Evolutionary conservation across 2,888 invertebrate genomes (phyloP), one percentile per base, ranked within the genome.

Genomic region (Cosmia pyralina): DNA sequence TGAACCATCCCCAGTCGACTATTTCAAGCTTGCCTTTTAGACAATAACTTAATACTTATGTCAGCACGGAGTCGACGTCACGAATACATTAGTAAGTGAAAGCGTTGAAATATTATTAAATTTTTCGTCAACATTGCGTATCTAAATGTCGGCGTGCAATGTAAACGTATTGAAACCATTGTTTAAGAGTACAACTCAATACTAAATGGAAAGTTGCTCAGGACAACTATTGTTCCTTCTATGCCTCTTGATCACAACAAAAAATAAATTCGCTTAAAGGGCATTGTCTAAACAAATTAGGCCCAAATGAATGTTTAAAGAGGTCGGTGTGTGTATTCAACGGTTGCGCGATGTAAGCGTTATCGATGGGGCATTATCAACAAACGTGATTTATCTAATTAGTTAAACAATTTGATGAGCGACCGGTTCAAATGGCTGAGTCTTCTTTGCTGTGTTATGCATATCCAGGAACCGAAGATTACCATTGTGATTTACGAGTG

Each of bases 261-360:
- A 85, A 87, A 87, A 83, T 83, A 85, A 80, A 85, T 84, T 81
- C 63, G 72, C 79, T 63, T 28, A 67, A 63, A 77, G 70, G 79
- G 77, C 69, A 85, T 84, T 84, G 86, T 82, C 81, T 79, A 83
- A 88, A 75, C 83, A 81, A 77, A 83, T 88, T 84, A 87, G 72
- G 81, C 69, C 63, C 57, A 87, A 87, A 83, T 83, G 28, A 86
- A 83, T 90, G 87, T 89, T 89, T 88, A 81, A 85, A 85, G 77
- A 88, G 90, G 88, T 82, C 88, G 74, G 72, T 81, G 82, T 82
- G 66, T 81, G 75, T 77, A 82, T 80, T 84, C 75, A 80, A 79
- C 81, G 80, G 86, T 84, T 84, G 76, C 81, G 86, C 86, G 81
- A 76, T 79, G 88, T 86, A 83, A 86, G 90, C 88, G 83, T 85